Evolutionary conservation across 2,113 vertebrate genomes (phyloP).

Genomic region (Neoarius graeffei): DNA sequence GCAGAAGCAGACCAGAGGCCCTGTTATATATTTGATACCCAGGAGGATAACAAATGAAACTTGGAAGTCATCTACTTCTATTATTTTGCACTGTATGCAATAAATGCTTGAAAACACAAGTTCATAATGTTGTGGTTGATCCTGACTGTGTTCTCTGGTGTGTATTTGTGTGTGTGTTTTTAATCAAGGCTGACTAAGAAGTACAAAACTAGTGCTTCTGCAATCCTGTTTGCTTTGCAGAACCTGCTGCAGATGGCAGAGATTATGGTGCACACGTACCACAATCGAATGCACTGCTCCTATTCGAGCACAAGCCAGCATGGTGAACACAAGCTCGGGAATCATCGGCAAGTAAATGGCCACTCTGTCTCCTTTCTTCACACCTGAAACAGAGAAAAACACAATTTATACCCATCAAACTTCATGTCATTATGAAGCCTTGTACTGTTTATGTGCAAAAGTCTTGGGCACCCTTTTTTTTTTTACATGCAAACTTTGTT

Average conservation of each 20-base stretch:
- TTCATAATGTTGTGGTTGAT: neutral
- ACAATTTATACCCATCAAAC: neutral
- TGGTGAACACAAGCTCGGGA: slow-evolving; percentile 77
- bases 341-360: slow-evolving; percentile 83
- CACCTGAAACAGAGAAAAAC: slow-evolving; percentile 65
- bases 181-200: neutral
- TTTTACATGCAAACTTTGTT: no score
- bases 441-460: neutral
- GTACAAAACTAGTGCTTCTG: neutral
- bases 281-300: slow-evolving; percentile 80
- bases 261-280: slow-evolving; percentile 60
- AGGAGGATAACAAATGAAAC: slow-evolving; percentile 1
- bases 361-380: slow-evolving; percentile 78
- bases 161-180: neutral
- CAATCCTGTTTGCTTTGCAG: slow-evolving; percentile 2
- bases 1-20: slow-evolving; percentile 33
- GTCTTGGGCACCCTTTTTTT: no score
- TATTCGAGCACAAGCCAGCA: slow-evolving; percentile 80
- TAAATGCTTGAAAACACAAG: neutral
- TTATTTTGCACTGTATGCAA: neutral
- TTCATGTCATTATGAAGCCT: neutral
- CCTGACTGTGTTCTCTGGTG: neutral
- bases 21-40: neutral
- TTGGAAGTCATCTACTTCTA: neutral
- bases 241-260: neutral